Base-by-base conservation (phyloP, 2,888 invertebrate genomes). In the Pherbina coryleti region DNA sequence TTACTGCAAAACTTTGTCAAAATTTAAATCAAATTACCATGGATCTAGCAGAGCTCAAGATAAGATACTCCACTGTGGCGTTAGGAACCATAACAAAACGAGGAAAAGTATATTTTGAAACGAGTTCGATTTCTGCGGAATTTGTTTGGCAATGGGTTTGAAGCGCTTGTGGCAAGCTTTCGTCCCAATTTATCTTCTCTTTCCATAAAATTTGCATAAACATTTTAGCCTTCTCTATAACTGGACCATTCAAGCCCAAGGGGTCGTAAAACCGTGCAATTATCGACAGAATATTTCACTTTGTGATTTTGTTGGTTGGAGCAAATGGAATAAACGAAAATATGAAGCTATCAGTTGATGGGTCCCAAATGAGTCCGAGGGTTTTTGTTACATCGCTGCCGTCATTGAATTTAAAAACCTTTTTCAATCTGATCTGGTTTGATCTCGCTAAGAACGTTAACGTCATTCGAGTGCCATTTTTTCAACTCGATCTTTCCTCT, bases 121-220 rank as follows among this genome's bases (percentile, higher is more conserved):
- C 75, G 53, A 77, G 34, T 11, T 53, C 53, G n/a, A 75, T 66
- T 34, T 78, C 66, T 17, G 49, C 53, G 22, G 69, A 73, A 14
- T 62, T 62, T 25, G 55, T 4, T 28, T 34, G 55, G 62, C 71
- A 78, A 11, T 25, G 28, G 0, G 71, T 34, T 31, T 77, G 64
- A 22, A 79, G 28, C 11, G n/a, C n/a, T n/a, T n/a, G n/a, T n/a
- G n/a, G n/a, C n/a, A n/a, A n/a, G n/a, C n/a, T n/a, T n/a, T n/a
- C n/a, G n/a, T n/a, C n/a, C n/a, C n/a, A n/a, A n/a, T n/a, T n/a
- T n/a, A n/a, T n/a, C n/a, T n/a, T n/a, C 25, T 79, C 76, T 49
- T 74, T 79, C 78, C 78, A 80, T 11, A 79, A 14, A 5, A 9
- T 14, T 71, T 80, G 79, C n/a, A 78, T 34, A 25, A 79, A 79